phyloP scores from a whole-genome alignment of 1,140 invertebrate species.

The Platorchestia sp. region DNA sequence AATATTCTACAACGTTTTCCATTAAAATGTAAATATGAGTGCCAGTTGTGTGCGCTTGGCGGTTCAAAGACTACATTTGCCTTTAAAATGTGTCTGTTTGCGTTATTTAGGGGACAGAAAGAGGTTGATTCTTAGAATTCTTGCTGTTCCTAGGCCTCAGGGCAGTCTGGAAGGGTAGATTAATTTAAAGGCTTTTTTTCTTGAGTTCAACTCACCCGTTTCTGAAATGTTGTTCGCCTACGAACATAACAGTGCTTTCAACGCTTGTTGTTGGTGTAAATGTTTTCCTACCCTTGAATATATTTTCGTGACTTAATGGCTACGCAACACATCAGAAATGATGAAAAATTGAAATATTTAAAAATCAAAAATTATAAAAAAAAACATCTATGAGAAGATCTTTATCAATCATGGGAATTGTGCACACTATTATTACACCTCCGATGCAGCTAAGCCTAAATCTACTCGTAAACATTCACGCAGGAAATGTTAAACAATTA shows the following conservation, averaged over 20 bases:
- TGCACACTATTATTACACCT: too few relatives aligned
- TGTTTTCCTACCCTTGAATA: too few relatives aligned
- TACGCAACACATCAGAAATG: background rate
- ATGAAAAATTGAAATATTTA: background rate
- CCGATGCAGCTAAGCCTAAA: too few relatives aligned
- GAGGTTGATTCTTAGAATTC: background rate
- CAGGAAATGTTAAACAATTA: too few relatives aligned
- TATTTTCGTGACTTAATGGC: background rate
- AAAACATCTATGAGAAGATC: too few relatives aligned
- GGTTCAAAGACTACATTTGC: background rate
- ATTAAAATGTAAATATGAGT: conserved; percentile 49
- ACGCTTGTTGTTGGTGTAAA: background rate
- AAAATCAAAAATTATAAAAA: too few relatives aligned
- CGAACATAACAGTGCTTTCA: background rate
- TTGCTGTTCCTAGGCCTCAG: background rate
- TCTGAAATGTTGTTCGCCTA: background rate
- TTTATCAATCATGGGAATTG: too few relatives aligned
- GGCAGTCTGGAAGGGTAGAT: background rate
- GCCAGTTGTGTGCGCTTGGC: conserved; percentile 19
- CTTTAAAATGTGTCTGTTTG: background rate
- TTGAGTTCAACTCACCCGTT: background rate
- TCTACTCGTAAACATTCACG: too few relatives aligned
- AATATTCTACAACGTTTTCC: background rate
- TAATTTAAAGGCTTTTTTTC: background rate
- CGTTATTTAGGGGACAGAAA: background rate